Evolutionary conservation across 64 coral and sea anemone genomes (phyloP), one percentile per base, ranked within the genome.

Genomic region (Porites australiensis): DNA sequence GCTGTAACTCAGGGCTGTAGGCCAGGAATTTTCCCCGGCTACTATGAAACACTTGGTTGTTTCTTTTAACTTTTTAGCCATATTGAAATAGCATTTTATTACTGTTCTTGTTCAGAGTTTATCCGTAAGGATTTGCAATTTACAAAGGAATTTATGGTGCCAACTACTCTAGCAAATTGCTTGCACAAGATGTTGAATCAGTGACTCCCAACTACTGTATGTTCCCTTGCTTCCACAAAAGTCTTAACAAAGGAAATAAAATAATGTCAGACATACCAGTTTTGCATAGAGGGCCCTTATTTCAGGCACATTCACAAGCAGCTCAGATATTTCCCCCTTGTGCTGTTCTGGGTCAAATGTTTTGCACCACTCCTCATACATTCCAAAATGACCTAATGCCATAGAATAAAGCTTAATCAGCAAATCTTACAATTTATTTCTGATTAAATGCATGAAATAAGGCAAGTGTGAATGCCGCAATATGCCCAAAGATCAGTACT

Each of bases 241-340:
- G 27, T 37, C 0, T 37, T 37, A 37, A 37, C 1, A 37, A 37
- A 37, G 27, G 27, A 37, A 37, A 60, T 18, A 65, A 19, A 13
- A 37, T 64, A 66, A 47, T 49, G 23, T 50, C 27, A 37, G 27
- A 90, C 98, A 74, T 70, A 99, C 98, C 77, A 96, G 72, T 65
- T 94, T 99, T 43, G 98, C 96, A 51, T 99, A 99, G 14, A 99
- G 77, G 18, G 94, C 89, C 72, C 98, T 96, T 14, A 99, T 93
- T 78, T 99, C 98, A 51, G 94, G 89, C 5, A 91, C 96, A 79
- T 99, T 99, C 6, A 99, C 98, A 52, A 99, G 79, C 19, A 99
- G 91, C 72, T 99, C 94, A 54, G 98, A 99, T 53, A 99, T 99
- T 53, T 96, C 98, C 52, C 94, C 94, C 58, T 99, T 99, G 77